Percentiles rank a stretch among this genome's conserved stretches.
These are phyloP conservation scores for Haliclystus octoradiatus DNA, from an alignment of 30 jellyfish, hydroid and myxozoan species.

Conservation along the genomic window DNA sequence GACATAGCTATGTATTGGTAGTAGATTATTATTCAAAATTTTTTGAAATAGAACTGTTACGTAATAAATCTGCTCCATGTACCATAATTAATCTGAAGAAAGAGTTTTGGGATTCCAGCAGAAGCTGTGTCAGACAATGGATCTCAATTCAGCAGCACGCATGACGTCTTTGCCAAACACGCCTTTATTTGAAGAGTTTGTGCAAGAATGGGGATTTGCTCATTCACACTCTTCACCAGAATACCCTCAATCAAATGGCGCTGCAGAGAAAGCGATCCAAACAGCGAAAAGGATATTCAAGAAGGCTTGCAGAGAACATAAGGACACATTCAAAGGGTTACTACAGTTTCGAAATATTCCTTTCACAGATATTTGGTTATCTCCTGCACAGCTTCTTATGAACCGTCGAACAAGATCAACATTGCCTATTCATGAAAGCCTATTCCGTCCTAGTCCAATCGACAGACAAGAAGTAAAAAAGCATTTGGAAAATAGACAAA, in stretches of 20 bases:
- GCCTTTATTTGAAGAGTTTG: conserved; percentile 15
- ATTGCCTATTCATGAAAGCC: no score
- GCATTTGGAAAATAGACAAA: no score
- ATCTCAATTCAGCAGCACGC: conserved; percentile 19
- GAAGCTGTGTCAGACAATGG: conserved; percentile 30
- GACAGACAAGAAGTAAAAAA: no score
- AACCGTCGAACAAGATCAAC: conserved; percentile 35
- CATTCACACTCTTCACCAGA: conserved; percentile 17
- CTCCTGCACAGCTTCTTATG: conserved; percentile 27
- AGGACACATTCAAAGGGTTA: conserved; percentile 15
- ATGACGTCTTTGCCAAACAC: no score
- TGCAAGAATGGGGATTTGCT: conserved; percentile 19
- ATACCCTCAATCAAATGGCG: conserved; percentile 37
- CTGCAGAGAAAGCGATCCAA: conserved; percentile 19
- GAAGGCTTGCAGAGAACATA: conserved; percentile 14
- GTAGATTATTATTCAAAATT: conserved; percentile 15
- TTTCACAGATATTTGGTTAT: conserved; percentile 7
- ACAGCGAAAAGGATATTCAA: conserved; percentile 8
- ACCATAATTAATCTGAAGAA: conserved; percentile 11
- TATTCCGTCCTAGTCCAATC: no score
- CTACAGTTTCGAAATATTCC: conserved; percentile 29
- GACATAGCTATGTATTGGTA: conserved; percentile 3
- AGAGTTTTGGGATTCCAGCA: conserved; percentile 18
- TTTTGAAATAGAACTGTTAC: conserved; percentile 16
- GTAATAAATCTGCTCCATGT: conserved; percentile 7